Percentiles rank a stretch among this genome's conserved stretches.
phyloP scores from a whole-genome alignment of 2,797 vertebrate species.

The Amniataba percoides region DNA sequence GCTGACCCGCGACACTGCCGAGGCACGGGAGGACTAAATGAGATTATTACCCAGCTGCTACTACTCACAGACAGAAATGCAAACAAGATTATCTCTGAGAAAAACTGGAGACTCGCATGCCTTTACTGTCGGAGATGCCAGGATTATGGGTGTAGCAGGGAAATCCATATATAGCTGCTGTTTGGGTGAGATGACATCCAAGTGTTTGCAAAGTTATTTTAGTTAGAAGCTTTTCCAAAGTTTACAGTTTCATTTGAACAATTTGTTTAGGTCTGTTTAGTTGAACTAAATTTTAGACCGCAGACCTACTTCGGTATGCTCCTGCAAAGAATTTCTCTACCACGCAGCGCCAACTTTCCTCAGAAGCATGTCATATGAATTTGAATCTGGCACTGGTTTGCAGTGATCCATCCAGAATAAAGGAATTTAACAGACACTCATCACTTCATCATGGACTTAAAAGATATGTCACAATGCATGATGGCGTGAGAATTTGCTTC shows the following conservation, averaged over 20 bases:
- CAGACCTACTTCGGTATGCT: constrained; percentile 41
- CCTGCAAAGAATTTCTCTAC: constrained; percentile 39
- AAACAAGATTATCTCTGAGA: constrained; percentile 17
- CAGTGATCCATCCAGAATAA: constrained; percentile 19
- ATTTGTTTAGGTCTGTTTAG: constrained; percentile 5
- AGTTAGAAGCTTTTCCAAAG: constrained; percentile 1
- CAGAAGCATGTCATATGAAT: constrained; percentile 30
- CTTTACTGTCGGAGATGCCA: constrained; percentile 9
- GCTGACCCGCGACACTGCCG: constrained; percentile 34
- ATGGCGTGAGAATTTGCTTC: background rate
- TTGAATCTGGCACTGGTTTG: constrained; percentile 26
- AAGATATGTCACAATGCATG: constrained; percentile 5
- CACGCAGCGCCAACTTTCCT: constrained; percentile 44
- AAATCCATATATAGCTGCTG: constrained; percentile 33
- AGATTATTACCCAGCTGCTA: constrained; percentile 16
- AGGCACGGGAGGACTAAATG: constrained; percentile 25
- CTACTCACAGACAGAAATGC: constrained; percentile 11
- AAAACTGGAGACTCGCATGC: constrained; percentile 1
- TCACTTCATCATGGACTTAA: constrained; percentile 13
- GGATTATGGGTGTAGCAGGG: constrained; percentile 5
- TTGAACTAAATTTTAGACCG: constrained; percentile 4
- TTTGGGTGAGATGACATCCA: constrained; percentile 9
- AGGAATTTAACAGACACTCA: constrained; percentile 20
- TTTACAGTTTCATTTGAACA: constrained; percentile 27
- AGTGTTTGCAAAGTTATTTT: constrained; percentile 23